Evolutionary conservation across 2,797 vertebrate genomes (phyloP).

Genomic region (Peromyscus melanophrys): DNA sequence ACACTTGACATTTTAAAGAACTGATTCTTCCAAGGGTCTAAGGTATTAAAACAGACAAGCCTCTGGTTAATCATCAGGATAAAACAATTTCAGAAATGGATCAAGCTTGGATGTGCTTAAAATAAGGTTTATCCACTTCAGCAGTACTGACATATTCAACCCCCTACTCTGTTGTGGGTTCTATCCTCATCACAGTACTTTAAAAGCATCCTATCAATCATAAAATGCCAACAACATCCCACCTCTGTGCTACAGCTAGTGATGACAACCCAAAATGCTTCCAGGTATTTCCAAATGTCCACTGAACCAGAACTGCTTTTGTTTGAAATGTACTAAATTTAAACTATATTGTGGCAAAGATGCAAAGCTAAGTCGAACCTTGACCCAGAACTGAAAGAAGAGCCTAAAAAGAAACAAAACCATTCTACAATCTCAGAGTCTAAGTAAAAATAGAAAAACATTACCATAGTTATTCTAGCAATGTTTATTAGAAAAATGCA

Average conservation of each 20-base stretch:
- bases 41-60: background rate
- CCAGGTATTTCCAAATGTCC: background rate
- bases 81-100: background rate
- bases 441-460: constrained; percentile 23
- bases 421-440: background rate
- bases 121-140: background rate
- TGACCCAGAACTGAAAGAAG: background rate
- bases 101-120: background rate
- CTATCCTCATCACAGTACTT: background rate
- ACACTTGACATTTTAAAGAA: background rate
- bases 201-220: background rate
- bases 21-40: constrained; percentile 7
- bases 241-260: no score
- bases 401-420: constrained; percentile 11
- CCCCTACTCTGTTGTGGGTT: background rate
- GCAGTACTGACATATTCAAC: background rate
- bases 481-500: background rate
- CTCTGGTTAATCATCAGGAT: background rate
- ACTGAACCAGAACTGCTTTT: background rate
- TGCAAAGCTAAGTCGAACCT: background rate
- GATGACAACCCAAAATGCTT: constrained; percentile 5
- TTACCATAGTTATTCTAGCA: background rate
- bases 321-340: background rate
- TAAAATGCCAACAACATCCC: background rate
- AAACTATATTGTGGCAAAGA: background rate